Percentiles rank a stretch among this genome's conserved stretches.
phyloP scores from a whole-genome alignment of 1,140 invertebrate species.

The Aphaenogaster floridana region DNA sequence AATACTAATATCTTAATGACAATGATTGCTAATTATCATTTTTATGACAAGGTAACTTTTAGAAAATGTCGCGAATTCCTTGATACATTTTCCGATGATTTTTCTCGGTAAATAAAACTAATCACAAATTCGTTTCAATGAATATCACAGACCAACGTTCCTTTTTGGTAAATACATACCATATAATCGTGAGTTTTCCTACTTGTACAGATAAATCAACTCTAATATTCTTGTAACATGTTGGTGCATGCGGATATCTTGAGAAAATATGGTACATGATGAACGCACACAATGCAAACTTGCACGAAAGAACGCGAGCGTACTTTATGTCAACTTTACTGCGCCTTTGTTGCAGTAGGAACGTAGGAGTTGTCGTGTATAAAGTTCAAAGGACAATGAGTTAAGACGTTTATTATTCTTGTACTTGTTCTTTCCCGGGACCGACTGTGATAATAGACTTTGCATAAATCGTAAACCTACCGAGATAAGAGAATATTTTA shows the following conservation, averaged over 20 bases:
- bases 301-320: neutral
- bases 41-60: neutral
- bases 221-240: neutral
- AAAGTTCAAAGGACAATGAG: conserved; percentile 47
- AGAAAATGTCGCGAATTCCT: neutral
- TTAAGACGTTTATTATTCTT: conserved; percentile 44
- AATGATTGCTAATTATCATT: neutral
- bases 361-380: neutral
- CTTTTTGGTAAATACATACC: neutral
- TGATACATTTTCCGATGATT: neutral
- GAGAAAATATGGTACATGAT: conserved; percentile 6
- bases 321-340: conserved; percentile 30
- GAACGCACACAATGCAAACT: conserved; percentile 1
- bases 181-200: conserved; percentile 4
- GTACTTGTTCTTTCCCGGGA: neutral
- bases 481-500: conserved; percentile 12
- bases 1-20: neutral
- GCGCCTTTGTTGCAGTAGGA: neutral
- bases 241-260: neutral
- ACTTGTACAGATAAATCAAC: conserved; percentile 21
- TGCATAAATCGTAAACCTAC: conserved; percentile 10
- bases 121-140: neutral
- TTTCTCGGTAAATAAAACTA: neutral
- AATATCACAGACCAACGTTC: neutral
- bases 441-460: neutral